Percentiles rank a stretch among this genome's conserved stretches.
These are phyloP conservation scores for Eriosoma lanigerum DNA, from an alignment of 1,140 invertebrate genomes.

Conservation along the genomic window DNA sequence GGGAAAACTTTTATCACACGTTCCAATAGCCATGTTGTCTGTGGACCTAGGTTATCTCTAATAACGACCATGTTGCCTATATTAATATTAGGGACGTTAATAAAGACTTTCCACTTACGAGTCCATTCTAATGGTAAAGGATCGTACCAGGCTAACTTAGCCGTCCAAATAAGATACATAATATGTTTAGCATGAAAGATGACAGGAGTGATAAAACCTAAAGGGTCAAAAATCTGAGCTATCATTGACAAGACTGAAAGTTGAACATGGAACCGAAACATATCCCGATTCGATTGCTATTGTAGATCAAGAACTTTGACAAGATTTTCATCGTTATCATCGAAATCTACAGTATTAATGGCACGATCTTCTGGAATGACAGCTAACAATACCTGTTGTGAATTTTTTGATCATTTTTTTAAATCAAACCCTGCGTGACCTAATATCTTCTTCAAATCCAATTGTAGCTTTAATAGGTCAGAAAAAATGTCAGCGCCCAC, in stretches of 20 bases:
- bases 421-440: neutral
- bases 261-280: neutral
- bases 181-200: no score
- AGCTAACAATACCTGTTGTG: no score
- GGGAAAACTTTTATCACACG: neutral
- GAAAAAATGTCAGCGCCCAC: neutral
- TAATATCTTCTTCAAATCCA: neutral
- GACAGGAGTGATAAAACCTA: conserved; percentile 59
- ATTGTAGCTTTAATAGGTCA: neutral
- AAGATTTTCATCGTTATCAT: no score
- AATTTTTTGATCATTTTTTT: conserved; percentile 15
- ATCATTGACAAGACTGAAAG: conserved; percentile 56
- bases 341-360: neutral
- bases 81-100: conserved; percentile 12
- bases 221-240: conserved; percentile 58
- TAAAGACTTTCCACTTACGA: no score
- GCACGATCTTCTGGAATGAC: neutral
- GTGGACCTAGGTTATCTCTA: neutral
- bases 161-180: conserved; percentile 58
- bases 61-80: conserved; percentile 49
- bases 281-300: no score
- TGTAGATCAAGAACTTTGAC: no score
- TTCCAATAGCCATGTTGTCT: conserved; percentile 25
- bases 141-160: conserved; percentile 57
- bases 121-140: no score